phyloP scores from a whole-genome alignment of 2,888 invertebrate genomes.

The Mythimna pallens region DNA sequence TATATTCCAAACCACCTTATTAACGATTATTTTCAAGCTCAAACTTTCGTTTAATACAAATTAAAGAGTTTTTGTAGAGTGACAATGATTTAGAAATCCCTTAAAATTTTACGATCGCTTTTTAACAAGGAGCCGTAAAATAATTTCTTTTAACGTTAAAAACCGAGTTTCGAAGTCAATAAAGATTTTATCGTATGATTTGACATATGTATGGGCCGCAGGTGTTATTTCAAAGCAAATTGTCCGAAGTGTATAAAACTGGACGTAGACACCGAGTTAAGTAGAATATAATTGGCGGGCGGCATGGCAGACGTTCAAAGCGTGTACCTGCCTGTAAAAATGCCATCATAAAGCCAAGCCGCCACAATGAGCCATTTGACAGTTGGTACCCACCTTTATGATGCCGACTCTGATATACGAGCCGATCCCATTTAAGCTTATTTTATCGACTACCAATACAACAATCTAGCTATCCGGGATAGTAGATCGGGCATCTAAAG shows the following conservation, averaged over 20 bases:
- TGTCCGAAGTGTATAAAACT: constrained; percentile 67
- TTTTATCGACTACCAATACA: constrained; percentile 87
- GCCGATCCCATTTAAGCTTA: constrained; percentile 87
- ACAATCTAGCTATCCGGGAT: constrained; percentile 80
- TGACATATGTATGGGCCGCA: constrained; percentile 59
- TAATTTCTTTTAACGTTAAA: constrained; percentile 37
- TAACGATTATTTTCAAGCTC: constrained; percentile 59
- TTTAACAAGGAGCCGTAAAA: constrained; percentile 31
- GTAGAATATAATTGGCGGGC: constrained; percentile 90
- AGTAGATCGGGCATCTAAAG: constrained; percentile 85
- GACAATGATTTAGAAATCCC: constrained; percentile 53
- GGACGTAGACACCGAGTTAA: constrained; percentile 80
- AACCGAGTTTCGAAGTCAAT: constrained; percentile 45
- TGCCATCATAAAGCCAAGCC: constrained; percentile 88
- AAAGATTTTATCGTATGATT: constrained; percentile 65
- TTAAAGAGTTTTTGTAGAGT: constrained; percentile 64
- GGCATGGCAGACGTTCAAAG: constrained; percentile 86
- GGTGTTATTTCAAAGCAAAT: constrained; percentile 65
- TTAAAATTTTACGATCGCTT: constrained; percentile 39
- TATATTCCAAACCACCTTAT: constrained; percentile 54
- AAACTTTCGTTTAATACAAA: constrained; percentile 61
- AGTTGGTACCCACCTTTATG: constrained; percentile 88
- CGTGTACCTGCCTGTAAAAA: constrained; percentile 89
- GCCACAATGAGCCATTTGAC: constrained; percentile 89
- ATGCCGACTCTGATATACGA: constrained; percentile 88